Base-by-base conservation (phyloP, 1,140 invertebrate species). In the Caenorhabditis inopinata region DNA sequence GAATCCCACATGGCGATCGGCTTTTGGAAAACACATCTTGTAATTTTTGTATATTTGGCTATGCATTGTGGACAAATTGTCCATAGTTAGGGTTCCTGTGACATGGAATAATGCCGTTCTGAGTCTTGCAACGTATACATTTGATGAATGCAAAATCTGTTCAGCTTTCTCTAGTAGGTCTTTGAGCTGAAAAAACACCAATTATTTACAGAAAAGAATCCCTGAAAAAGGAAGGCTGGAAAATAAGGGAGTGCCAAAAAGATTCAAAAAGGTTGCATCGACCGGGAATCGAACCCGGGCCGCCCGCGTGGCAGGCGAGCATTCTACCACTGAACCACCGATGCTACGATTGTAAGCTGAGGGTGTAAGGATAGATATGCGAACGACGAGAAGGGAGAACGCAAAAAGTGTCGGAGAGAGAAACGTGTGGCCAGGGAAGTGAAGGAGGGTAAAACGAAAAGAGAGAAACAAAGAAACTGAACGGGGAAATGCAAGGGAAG, bases 311-410 rank as follows among this genome's bases (percentile, higher is more conserved):
- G 93, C 93, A 94, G 93, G 93, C 93, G 93, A 94, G 93, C 92
- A 94, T 93, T 93, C 93, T 94, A 94, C 93, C 93, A 94, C 92
- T 94, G 93, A 93, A 93, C 93, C 93, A 93, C 92, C 92, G 81
- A 83, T 73, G 81, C 82, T 12, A 51, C 27, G 53, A 21, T 1
- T 1, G 1, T 21, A 14, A 9, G 11, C 48, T 6, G 29, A 29
- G 29, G 32, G 3, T 5, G 21, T 16, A 29, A 68, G 1, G 6
- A 14, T 42, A 42, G n/a, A 68, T 11, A 51, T n/a, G 25, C 35
- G 58, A 68, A 32, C 25, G 29, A 38, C n/a, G n/a, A 58, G 35
- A 58, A 11, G 29, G 27, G n/a, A n/a, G 32, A 42, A 21, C n/a
- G 21, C 1, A 11, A 18, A 53, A 7, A 42, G 14, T 42, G 38